A percentile compares a stretch with the other conserved stretches of the same genome.
Evolutionary conservation across 2,888 invertebrate species (phyloP).

Genomic region (Drosophila monieri): DNA sequence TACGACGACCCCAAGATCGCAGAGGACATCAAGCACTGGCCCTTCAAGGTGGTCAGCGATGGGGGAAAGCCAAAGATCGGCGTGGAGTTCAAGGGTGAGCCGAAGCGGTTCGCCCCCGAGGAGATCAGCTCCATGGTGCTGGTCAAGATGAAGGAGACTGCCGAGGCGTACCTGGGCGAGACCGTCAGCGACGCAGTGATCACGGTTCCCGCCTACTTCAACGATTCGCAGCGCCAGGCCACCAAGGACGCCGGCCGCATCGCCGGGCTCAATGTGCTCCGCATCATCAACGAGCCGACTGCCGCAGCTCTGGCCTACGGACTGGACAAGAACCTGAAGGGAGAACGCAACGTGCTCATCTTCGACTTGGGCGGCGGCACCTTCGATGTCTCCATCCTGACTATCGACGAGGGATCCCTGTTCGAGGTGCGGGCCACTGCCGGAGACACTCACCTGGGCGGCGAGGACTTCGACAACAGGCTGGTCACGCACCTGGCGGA

Average conservation of each 20-base stretch:
- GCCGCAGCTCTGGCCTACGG: slow-evolving; percentile 97
- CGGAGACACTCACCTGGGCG: slow-evolving; percentile 96
- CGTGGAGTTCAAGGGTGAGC: slow-evolving; percentile 94
- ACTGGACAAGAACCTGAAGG: slow-evolving; percentile 91
- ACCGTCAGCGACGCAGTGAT: slow-evolving; percentile 93
- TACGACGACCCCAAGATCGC: slow-evolving; percentile 95
- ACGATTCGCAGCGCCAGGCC: slow-evolving; percentile 94
- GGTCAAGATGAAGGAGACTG: slow-evolving; percentile 96
- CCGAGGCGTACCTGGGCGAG: slow-evolving; percentile 94
- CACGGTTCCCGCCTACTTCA: slow-evolving; percentile 96
- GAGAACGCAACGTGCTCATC: slow-evolving; percentile 92
- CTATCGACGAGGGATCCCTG: slow-evolving; percentile 94
- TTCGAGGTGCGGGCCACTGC: slow-evolving; percentile 99
- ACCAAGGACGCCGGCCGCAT: slow-evolving; percentile 97
- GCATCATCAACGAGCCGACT: slow-evolving; percentile 96
- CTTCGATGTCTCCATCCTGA: slow-evolving; percentile 97
- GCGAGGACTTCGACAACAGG: slow-evolving; percentile 94
- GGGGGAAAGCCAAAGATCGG: slow-evolving; percentile 92
- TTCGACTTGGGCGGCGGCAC: slow-evolving; percentile 89
- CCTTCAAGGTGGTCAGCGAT: slow-evolving; percentile 93
- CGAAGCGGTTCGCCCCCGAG: slow-evolving; percentile 94
- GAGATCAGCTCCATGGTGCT: slow-evolving; percentile 97
- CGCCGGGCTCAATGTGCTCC: slow-evolving; percentile 94
- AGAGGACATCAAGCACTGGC: slow-evolving; percentile 97
- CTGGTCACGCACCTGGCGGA: slow-evolving; percentile 93